A percentile compares a stretch with the other conserved stretches of the same genome.
Conservation (phyloP, 2,113 vertebrate species). For the Rhombomys opimus region DNA sequence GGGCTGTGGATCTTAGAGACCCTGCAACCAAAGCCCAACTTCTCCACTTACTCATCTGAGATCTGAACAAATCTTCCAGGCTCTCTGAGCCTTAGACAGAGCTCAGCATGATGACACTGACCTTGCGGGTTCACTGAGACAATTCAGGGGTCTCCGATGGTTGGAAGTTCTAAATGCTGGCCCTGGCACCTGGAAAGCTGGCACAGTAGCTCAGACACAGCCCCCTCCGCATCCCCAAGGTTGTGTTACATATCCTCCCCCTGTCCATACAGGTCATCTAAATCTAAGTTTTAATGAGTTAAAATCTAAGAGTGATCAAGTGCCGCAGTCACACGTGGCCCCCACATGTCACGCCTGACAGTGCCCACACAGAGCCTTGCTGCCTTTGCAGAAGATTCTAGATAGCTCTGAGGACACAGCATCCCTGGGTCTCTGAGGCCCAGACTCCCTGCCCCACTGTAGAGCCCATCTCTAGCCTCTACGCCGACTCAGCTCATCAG, state of each 20-base stretch:
- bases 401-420: neutral
- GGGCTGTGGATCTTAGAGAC: neutral
- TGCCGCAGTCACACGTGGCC: neutral
- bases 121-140: neutral
- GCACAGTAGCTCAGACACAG: neutral
- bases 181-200: neutral
- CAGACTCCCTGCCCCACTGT: neutral
- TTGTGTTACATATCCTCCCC: neutral
- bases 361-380: neutral
- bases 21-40: neutral
- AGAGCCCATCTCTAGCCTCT: neutral
- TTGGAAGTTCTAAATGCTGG: neutral
- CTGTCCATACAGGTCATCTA: neutral
- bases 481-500: neutral
- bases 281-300: neutral
- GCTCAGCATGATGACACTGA: neutral
- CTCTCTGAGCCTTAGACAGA: neutral
- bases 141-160: neutral
- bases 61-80: neutral
- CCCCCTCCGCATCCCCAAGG: neutral
- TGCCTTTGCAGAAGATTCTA: neutral
- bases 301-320: neutral
- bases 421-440: neutral
- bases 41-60: neutral
- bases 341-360: no score